Evolutionary conservation across 2,888 invertebrate genomes (phyloP).

Genomic region (Caenorhabditis afra): DNA sequence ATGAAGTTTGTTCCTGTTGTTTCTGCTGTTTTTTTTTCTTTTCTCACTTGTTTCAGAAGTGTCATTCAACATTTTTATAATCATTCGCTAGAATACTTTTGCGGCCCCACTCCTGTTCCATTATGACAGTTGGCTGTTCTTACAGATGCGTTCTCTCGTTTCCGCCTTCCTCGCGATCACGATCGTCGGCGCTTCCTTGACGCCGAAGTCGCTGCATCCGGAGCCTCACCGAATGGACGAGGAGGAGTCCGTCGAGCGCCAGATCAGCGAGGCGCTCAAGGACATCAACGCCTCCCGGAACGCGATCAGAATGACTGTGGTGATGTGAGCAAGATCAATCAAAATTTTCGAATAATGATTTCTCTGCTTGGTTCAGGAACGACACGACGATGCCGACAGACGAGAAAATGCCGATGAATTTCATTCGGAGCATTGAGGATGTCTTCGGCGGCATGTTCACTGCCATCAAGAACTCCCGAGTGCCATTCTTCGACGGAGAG

Average conservation of each 20-base stretch:
- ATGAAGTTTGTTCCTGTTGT: too few relatives aligned
- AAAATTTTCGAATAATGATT: background rate
- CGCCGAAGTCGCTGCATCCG: conserved; percentile 27
- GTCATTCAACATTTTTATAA: too few relatives aligned
- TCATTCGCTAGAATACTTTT: too few relatives aligned
- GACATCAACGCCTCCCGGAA: conserved; percentile 33
- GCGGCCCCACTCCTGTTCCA: too few relatives aligned
- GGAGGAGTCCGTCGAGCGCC: conserved; percentile 33
- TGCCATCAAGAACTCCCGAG: conserved; percentile 32
- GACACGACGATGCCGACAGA: conserved; percentile 7
- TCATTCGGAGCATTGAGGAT: conserved; percentile 38
- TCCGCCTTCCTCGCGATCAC: conserved; percentile 4
- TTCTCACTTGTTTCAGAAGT: too few relatives aligned
- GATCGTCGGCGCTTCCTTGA: background rate
- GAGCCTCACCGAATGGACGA: conserved; percentile 33
- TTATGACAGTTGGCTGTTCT: background rate
- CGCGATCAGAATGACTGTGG: conserved; percentile 31
- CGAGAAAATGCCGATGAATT: conserved; percentile 15
- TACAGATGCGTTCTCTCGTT: conserved; percentile 42
- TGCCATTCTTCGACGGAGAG: conserved; percentile 31
- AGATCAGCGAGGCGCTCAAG: conserved; percentile 45
- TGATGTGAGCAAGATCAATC: conserved; percentile 3
- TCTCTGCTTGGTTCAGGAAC: conserved; percentile 14
- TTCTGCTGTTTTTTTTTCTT: too few relatives aligned
- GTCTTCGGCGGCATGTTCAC: conserved; percentile 33